phyloP scores from a whole-genome alignment of 2,888 invertebrate genomes.

The Thymelicus lineola region DNA sequence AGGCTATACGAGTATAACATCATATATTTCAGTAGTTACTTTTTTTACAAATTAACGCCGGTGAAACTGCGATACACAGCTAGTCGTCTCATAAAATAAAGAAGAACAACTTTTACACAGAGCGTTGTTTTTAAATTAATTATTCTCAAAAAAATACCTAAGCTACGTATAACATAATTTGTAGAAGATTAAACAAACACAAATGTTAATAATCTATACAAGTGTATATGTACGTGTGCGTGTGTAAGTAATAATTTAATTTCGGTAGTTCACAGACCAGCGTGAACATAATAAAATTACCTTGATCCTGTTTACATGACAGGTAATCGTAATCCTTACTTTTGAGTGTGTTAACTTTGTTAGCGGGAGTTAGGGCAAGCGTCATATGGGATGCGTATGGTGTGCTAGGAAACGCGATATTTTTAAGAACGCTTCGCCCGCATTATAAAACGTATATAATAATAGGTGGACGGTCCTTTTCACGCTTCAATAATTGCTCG shows the following conservation, averaged over 20 bases:
- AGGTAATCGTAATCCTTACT: conserved; percentile 24
- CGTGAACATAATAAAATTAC: background rate
- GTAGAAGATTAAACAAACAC: too few species aligned
- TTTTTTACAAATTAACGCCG: too few species aligned
- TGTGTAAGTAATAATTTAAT: background rate
- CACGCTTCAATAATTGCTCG: conserved; percentile 86
- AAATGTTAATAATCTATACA: too few species aligned
- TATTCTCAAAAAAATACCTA: too few species aligned
- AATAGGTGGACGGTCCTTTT: conserved; percentile 84
- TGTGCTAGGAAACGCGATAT: conserved; percentile 79
- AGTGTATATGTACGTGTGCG: too few species aligned
- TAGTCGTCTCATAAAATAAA: too few species aligned
- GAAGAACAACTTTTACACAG: too few species aligned
- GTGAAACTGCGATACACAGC: too few species aligned
- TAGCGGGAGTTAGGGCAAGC: conserved; percentile 34
- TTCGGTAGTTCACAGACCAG: background rate
- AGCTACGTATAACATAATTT: too few species aligned
- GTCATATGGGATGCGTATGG: conserved; percentile 46
- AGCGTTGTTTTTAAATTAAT: too few species aligned
- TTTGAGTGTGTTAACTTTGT: conserved; percentile 30
- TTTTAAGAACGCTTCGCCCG: conserved; percentile 80
- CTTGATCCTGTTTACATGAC: conserved; percentile 7
- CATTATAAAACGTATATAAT: conserved; percentile 83
- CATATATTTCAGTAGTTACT: too few species aligned
- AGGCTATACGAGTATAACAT: too few species aligned